phyloP scores from a whole-genome alignment of 30 jellyfish, hydroid and myxozoan genomes.

The Mastigias papua region DNA sequence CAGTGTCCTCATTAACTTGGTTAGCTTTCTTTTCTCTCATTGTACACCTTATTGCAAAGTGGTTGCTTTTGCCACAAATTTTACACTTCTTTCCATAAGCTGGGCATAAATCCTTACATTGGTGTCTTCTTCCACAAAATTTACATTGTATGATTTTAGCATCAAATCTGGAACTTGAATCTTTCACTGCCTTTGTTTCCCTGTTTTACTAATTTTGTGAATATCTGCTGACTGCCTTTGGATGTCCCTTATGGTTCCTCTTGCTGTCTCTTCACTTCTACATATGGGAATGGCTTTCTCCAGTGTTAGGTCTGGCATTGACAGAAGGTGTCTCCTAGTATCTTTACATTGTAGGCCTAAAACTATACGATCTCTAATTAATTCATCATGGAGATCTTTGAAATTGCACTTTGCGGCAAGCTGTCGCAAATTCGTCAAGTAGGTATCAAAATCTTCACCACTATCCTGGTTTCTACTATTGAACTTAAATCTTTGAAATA shows the following conservation, averaged over 20 bases:
- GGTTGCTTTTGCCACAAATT: conserved; percentile 60
- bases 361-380: conserved; percentile 37
- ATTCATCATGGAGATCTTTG: conserved; percentile 47
- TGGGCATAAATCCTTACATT: conserved; percentile 52
- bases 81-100: conserved; percentile 64
- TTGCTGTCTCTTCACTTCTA: conserved; percentile 66
- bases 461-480: conserved; percentile 44
- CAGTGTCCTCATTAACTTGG: conserved; percentile 50
- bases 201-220: conserved; percentile 49
- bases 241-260: conserved; percentile 58
- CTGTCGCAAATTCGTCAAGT: conserved; percentile 47
- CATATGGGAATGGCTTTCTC: conserved; percentile 55
- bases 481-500: conserved; percentile 29
- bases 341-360: conserved; percentile 50
- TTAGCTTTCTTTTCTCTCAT: conserved; percentile 33
- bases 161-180: conserved; percentile 40
- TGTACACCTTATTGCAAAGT: conserved; percentile 35
- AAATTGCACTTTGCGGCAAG: conserved; percentile 54
- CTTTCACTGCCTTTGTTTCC: conserved; percentile 65
- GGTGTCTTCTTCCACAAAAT: conserved; percentile 60
- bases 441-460: conserved; percentile 51
- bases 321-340: conserved; percentile 48
- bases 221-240: conserved; percentile 61
- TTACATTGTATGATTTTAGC: conserved; percentile 44
- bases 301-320: conserved; percentile 46